Evolutionary conservation across 2,888 invertebrate genomes (phyloP).

Genomic region (Parthenolecanium corni): DNA sequence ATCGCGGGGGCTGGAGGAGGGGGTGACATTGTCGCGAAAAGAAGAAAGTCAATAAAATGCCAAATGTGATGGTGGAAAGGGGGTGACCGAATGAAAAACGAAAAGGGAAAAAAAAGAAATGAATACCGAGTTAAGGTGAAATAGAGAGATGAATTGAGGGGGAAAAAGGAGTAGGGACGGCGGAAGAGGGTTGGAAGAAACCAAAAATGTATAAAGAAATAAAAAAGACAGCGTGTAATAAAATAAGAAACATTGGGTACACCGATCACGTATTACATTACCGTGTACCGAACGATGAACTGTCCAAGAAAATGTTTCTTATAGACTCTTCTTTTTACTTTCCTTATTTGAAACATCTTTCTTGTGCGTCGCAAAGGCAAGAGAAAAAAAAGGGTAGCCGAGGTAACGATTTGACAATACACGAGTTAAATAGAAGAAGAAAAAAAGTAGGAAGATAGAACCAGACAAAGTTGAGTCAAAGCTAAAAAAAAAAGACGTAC

Average conservation of each 20-base stretch:
- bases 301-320: slow-evolving; percentile 35
- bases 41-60: slow-evolving; percentile 1
- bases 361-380: not conserved
- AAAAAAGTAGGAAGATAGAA: not conserved
- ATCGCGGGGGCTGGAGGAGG: no score
- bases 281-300: slow-evolving; percentile 28
- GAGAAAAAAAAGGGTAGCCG: slow-evolving; percentile 5
- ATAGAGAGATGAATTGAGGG: not conserved
- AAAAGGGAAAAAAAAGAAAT: not conserved
- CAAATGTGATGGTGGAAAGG: no score
- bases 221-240: slow-evolving; percentile 23
- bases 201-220: slow-evolving; percentile 26
- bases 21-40: not conserved
- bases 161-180: slow-evolving; percentile 1
- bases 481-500: no score
- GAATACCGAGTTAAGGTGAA: not conserved
- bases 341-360: slow-evolving; percentile 28
- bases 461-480: no score
- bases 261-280: slow-evolving; percentile 29
- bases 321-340: slow-evolving; percentile 15
- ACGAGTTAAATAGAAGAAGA: slow-evolving; percentile 10
- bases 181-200: slow-evolving; percentile 11
- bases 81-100: no score
- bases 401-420: slow-evolving; percentile 26
- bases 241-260: slow-evolving; percentile 24